Percentiles rank a stretch among this genome's conserved stretches.
phyloP scores from a whole-genome alignment of 1,140 invertebrate genomes.

The Drosophila insularis region DNA sequence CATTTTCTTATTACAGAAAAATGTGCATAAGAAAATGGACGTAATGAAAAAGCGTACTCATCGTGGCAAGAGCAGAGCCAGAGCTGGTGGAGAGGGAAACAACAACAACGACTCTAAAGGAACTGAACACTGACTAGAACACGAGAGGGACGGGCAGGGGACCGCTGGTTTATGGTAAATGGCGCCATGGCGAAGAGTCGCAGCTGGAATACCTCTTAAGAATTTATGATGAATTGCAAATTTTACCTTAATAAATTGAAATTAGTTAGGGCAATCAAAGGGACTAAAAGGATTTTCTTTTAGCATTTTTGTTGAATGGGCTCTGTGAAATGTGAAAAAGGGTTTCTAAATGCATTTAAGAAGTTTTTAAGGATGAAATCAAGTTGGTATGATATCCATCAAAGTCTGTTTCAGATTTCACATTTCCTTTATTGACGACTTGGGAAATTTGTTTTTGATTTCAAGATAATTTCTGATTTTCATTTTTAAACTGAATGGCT shows the following conservation, averaged over 20 bases:
- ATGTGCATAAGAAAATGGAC: slow-evolving; percentile 78
- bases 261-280: slow-evolving; percentile 7
- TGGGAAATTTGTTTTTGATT: too few relatives aligned
- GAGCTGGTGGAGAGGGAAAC: background rate
- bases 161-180: too few relatives aligned
- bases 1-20: slow-evolving; percentile 77
- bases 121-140: background rate
- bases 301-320: background rate
- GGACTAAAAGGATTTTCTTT: background rate
- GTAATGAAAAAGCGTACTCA: slow-evolving; percentile 68
- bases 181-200: background rate
- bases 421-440: too few relatives aligned
- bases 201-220: background rate
- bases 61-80: background rate
- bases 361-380: too few relatives aligned
- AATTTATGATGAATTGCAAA: slow-evolving; percentile 9
- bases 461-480: too few relatives aligned
- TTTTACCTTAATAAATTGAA: slow-evolving; percentile 3
- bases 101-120: background rate
- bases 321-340: too few relatives aligned
- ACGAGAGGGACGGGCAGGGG: background rate
- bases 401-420: too few relatives aligned
- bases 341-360: too few relatives aligned
- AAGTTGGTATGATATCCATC: too few relatives aligned
- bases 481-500: too few relatives aligned